phyloP scores from a whole-genome alignment of 1,140 invertebrate genomes.

The Heterodera carotae region DNA sequence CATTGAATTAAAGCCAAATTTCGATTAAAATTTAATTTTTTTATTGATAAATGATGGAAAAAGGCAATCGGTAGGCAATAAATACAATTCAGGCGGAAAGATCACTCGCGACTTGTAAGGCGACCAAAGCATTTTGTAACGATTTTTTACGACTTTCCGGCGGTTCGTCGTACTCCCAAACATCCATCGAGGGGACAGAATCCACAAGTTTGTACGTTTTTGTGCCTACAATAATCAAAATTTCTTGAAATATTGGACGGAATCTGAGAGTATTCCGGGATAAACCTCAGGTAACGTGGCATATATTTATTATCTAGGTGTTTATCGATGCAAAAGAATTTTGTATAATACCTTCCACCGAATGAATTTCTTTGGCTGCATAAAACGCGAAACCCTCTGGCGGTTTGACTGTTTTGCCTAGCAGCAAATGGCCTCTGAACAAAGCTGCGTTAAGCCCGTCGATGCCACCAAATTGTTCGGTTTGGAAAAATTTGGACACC shows the following conservation, averaged over 20 bases:
- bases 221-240: not conserved
- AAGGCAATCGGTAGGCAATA: not conserved
- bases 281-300: no score
- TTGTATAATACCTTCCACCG: no score
- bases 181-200: not conserved
- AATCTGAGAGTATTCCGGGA: no score
- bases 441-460: conserved; percentile 21
- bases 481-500: conserved; percentile 26
- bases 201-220: not conserved
- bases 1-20: not conserved
- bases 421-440: conserved; percentile 28
- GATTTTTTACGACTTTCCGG: not conserved
- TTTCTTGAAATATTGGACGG: not conserved
- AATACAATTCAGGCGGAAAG: not conserved
- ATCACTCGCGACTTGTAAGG: conserved; percentile 4
- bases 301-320: no score
- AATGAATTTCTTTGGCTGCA: conserved; percentile 7
- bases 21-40: no score
- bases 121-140: conserved; percentile 14
- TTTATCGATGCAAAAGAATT: no score
- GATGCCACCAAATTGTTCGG: conserved; percentile 18
- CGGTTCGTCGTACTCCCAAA: conserved; percentile 23
- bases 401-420: not conserved
- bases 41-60: no score
- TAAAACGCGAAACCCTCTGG: conserved; percentile 20